A percentile compares a stretch with the other conserved stretches of the same genome.
Conservation (phyloP, 1,140 invertebrate species). For the Wasmannia auropunctata region DNA sequence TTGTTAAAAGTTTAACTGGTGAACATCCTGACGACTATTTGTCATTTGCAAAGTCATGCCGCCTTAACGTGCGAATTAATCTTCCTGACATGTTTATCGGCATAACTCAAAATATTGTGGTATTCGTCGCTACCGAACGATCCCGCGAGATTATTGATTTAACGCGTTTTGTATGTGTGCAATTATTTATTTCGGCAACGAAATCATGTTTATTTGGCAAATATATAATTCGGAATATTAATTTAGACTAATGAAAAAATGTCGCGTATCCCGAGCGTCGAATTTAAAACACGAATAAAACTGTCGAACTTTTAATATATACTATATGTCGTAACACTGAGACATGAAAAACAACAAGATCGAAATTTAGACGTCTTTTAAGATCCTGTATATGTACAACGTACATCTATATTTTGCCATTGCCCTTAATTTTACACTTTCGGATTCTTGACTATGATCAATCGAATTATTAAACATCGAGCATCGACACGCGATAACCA, state of each 20-base stretch:
- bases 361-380: conserved; percentile 92
- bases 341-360: conserved; percentile 15
- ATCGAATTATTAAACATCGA: conserved; percentile 51
- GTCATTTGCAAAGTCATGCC: too few relatives aligned
- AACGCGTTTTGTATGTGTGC: background rate
- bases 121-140: too few relatives aligned
- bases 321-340: background rate
- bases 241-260: conserved; percentile 43
- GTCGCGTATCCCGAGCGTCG: background rate
- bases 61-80: too few relatives aligned
- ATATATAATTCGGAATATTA: conserved; percentile 32
- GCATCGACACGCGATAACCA: background rate
- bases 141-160: conserved; percentile 25
- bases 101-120: too few relatives aligned
- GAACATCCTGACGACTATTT: too few relatives aligned
- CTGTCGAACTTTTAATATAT: conserved; percentile 7
- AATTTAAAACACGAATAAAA: conserved; percentile 11
- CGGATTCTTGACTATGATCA: conserved; percentile 95
- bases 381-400: conserved; percentile 98
- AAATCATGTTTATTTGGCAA: background rate
- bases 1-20: too few relatives aligned
- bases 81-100: too few relatives aligned
- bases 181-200: conserved; percentile 9
- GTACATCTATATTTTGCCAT: conserved; percentile 98
- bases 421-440: conserved; percentile 97